Percentiles rank a stretch among this genome's conserved stretches.
These are phyloP conservation scores for Pomacea canaliculata DNA, from an alignment of 2,888 invertebrate genomes.

Conservation along the genomic window DNA sequence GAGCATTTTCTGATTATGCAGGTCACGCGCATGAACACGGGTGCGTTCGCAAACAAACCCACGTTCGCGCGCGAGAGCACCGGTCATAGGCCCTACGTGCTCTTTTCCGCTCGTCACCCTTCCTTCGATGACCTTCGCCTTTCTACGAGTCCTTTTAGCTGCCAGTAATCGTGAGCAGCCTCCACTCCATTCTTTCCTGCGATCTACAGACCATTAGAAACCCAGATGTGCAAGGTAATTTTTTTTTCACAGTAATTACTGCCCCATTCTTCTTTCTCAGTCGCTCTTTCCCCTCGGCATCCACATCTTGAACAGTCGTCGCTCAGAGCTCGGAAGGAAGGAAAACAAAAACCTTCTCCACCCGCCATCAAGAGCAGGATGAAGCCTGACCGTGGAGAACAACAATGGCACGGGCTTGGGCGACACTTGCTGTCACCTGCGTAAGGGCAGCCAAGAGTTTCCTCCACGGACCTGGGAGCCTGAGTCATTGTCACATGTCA, in stretches of 20 bases:
- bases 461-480: too few relatives aligned
- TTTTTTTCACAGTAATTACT: conserved; percentile 11
- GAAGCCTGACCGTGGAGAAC: not conserved
- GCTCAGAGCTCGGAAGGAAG: not conserved
- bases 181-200: too few relatives aligned
- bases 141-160: too few relatives aligned
- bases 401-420: too few relatives aligned
- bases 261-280: not conserved
- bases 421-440: too few relatives aligned
- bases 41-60: not conserved
- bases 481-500: too few relatives aligned
- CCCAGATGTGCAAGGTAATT: conserved; percentile 5
- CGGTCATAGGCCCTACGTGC: not conserved
- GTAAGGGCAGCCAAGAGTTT: too few relatives aligned
- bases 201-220: too few relatives aligned
- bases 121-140: too few relatives aligned
- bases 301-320: not conserved
- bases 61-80: not conserved
- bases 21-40: too few relatives aligned
- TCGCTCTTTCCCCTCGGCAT: not conserved
- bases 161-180: too few relatives aligned
- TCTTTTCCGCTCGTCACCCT: not conserved
- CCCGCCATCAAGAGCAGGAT: not conserved
- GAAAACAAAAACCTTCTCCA: not conserved
- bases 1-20: too few relatives aligned